Conservation (phyloP, 1,140 invertebrate genomes). For the Aplysia californica region DNA sequence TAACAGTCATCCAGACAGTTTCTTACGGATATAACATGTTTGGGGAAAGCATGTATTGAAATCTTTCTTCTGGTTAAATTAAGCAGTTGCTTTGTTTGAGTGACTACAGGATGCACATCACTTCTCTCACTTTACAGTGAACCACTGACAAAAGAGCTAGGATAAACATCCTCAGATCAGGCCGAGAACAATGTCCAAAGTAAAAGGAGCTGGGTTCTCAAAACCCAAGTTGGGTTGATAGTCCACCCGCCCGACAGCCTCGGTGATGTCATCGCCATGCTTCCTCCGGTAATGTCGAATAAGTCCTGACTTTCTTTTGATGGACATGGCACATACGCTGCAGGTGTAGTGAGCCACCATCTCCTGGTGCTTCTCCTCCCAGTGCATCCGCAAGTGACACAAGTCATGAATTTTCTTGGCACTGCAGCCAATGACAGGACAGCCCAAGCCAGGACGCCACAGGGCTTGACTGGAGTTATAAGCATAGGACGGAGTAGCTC, state of each 20-base stretch:
- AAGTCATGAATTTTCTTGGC: neutral
- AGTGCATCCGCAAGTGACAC: neutral
- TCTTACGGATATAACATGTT: too few relatives aligned
- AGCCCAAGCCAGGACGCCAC: neutral
- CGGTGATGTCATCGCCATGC: neutral
- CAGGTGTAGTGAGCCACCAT: neutral
- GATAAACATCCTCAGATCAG: too few relatives aligned
- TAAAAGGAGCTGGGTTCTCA: neutral
- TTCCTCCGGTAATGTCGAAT: neutral
- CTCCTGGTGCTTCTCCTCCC: slow-evolving; percentile 12
- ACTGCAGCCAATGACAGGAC: slow-evolving; percentile 9
- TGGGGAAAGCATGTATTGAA: too few relatives aligned
- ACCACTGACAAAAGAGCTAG: too few relatives aligned
- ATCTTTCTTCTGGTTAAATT: too few relatives aligned
- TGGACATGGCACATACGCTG: neutral
- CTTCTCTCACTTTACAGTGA: too few relatives aligned
- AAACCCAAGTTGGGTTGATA: neutral
- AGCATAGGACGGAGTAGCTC: too few relatives aligned
- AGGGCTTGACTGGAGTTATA: too few relatives aligned
- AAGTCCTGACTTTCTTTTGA: slow-evolving; percentile 3
- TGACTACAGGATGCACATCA: too few relatives aligned
- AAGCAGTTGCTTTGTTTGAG: too few relatives aligned
- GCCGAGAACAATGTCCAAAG: neutral
- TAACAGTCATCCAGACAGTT: too few relatives aligned
- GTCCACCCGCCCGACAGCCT: neutral